Base-by-base conservation (phyloP, 2,888 invertebrate genomes). In the Agonopterix heracliana region DNA sequence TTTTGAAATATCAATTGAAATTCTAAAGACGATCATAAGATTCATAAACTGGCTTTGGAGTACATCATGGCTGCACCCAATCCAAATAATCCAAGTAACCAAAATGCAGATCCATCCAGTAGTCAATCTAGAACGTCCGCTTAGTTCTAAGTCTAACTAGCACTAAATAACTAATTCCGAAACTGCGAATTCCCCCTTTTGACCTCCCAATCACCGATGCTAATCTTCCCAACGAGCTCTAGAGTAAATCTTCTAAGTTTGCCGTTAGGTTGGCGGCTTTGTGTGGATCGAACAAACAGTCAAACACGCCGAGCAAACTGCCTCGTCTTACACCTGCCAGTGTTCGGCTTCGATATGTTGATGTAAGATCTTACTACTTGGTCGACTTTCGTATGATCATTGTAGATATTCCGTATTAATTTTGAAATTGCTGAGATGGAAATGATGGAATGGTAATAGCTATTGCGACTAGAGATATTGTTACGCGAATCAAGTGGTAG, bases 121-220 rank as follows among this genome's bases (percentile, higher is more conserved):
- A 26, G 5, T 26, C 26, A 26, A 26, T 26, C 26, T 26, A 26
- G 7, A 26, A 7, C 26, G 26, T 45, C 45, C 9, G 38, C 38
- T 9, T n/a, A n/a, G n/a, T n/a, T 38, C 47, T 43, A 54, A 56
- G 48, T 53, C 50, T 47, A 50, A 54, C 46, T 9, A 38, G 38
- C 38, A 38, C 26, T 26, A 26, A 41, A 44, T 49, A 58, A 59
- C 63, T 62, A 64, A 63, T 64, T 61, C 59, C 47, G 56, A 58
- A 59, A 55, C 54, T 52, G 52, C 11, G 12, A 36, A 40, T 35
- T 35, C 43, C 58, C 57, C 61, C 58, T 51, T 61, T 63, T 71
- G 72, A 71, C 73, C 75, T 67, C 63, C 68, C 71, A 71, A 74
- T 74, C 70, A 72, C 61, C 60, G 64, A 79, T 74, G 76, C 73